Conservation (phyloP, 2,113 vertebrate genomes). For the Caranx ignobilis region DNA sequence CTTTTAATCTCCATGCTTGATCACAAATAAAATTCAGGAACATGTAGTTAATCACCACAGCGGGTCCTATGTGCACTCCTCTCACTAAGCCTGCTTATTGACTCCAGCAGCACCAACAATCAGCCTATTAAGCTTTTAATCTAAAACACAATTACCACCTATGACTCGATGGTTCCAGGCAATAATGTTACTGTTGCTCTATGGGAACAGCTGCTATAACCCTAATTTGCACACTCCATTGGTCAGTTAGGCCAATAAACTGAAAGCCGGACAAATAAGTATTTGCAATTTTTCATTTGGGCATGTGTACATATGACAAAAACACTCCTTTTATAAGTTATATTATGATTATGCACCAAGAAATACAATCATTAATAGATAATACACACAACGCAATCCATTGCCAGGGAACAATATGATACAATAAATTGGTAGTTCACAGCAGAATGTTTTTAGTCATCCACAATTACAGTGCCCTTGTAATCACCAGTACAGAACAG, state of each 20-base stretch:
- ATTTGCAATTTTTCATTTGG: conserved; percentile 32
- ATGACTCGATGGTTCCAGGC: conserved; percentile 57
- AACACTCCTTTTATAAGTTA: neutral
- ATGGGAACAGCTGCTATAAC: neutral
- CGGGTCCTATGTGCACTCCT: conserved; percentile 25
- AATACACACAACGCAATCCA: conserved; percentile 24
- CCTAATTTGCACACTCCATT: conserved; percentile 52
- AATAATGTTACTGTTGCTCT: conserved; percentile 53
- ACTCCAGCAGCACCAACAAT: conserved; percentile 53
- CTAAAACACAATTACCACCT: conserved; percentile 74
- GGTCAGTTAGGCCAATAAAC: conserved; percentile 28
- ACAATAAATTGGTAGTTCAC: conserved; percentile 1
- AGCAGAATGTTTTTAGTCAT: conserved; percentile 17
- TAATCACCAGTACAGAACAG: conserved; percentile 15
- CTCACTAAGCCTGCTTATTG: conserved; percentile 56
- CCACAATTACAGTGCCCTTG: neutral
- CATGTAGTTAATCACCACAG: conserved; percentile 65
- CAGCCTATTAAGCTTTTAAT: conserved; percentile 73
- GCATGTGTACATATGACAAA: conserved; percentile 2
- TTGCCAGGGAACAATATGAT: conserved; percentile 21
- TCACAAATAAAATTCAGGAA: conserved; percentile 69
- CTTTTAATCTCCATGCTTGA: conserved; percentile 59
- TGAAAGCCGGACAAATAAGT: conserved; percentile 26
- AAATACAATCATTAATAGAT: conserved; percentile 10
- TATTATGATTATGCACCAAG: neutral